These are phyloP conservation scores for Eucidaris tribuloides DNA, from an alignment of 35 echinoderm and acorn worm species.

Conservation along the genomic window DNA sequence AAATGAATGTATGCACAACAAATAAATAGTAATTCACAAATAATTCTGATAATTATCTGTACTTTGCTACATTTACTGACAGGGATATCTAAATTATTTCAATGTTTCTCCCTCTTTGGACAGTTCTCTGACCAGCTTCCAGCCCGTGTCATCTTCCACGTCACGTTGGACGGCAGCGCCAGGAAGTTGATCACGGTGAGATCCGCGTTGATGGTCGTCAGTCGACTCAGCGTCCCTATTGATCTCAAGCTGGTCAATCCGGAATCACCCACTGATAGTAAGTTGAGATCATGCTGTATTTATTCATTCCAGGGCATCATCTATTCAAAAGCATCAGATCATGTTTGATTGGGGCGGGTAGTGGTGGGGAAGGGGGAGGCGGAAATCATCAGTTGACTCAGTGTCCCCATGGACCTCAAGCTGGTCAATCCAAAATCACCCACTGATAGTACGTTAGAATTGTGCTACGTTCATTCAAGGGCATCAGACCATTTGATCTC, in stretches of 20 bases:
- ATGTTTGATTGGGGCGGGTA: too few species aligned
- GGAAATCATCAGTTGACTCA: slow-evolving; percentile 84
- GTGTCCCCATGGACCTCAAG: slow-evolving; percentile 77
- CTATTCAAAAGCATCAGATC: too few species aligned
- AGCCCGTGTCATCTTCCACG: slow-evolving; percentile 86
- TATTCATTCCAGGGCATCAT: not conserved
- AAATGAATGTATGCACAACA: too few species aligned
- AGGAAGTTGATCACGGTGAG: slow-evolving; percentile 84
- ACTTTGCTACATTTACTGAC: not conserved
- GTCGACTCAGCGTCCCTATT: slow-evolving; percentile 83
- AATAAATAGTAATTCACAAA: too few species aligned
- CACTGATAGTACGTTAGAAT: slow-evolving; percentile 19
- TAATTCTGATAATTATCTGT: too few species aligned
- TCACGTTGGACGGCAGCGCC: slow-evolving; percentile 90
- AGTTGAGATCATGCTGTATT: not conserved
- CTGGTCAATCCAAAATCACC: slow-evolving; percentile 54
- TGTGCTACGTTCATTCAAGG: too few species aligned
- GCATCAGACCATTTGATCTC: too few species aligned
- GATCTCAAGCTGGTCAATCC: slow-evolving; percentile 69
- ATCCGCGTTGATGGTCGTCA: slow-evolving; percentile 78
- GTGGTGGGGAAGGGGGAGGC: too few species aligned
- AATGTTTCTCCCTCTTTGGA: slow-evolving; percentile 22
- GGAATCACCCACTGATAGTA: slow-evolving; percentile 39
- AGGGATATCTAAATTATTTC: not conserved
- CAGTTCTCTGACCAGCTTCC: slow-evolving; percentile 63